phyloP scores from a whole-genome alignment of 2,797 vertebrate genomes.

The Lycodopsis pacificus region DNA sequence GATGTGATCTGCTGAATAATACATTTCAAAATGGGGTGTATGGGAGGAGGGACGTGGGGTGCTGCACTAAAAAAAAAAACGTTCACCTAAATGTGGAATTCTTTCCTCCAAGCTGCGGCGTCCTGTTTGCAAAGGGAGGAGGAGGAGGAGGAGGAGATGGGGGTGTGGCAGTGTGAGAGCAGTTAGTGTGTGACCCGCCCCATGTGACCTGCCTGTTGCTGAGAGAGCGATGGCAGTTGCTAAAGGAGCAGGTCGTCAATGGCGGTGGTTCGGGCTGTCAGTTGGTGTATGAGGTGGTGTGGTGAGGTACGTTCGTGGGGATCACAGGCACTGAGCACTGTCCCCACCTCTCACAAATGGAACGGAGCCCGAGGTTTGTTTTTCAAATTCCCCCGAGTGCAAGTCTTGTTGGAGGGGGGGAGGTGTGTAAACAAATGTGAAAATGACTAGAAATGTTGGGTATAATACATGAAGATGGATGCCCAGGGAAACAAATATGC shows the following conservation, averaged over 20 bases:
- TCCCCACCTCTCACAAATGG: constrained; percentile 72
- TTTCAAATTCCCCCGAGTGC: constrained; percentile 77
- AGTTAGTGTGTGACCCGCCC: constrained; percentile 99
- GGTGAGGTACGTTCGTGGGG: constrained; percentile 86
- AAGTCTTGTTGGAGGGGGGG: constrained; percentile 74
- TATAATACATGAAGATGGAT: constrained; percentile 13
- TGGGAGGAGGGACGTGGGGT: constrained; percentile 62
- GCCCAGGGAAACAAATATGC: not conserved
- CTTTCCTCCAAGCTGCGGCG: constrained; percentile 99
- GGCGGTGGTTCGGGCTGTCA: constrained; percentile 86
- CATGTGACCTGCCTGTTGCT: constrained; percentile 97
- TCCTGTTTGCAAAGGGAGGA: constrained; percentile 98
- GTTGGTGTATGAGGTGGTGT: constrained; percentile 88
- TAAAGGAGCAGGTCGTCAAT: constrained; percentile 92
- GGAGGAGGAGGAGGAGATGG: constrained; percentile 88
- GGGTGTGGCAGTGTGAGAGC: constrained; percentile 98
- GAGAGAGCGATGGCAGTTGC: constrained; percentile 87
- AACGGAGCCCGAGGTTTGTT: constrained; percentile 82
- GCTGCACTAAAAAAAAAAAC: constrained; percentile 67
- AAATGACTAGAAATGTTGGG: constrained; percentile 40
- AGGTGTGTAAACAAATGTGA: constrained; percentile 55
- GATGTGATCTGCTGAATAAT: constrained; percentile 8
- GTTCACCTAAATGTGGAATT: constrained; percentile 93
- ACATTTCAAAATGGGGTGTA: constrained; percentile 24
- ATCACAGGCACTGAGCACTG: constrained; percentile 81